phyloP scores from a whole-genome alignment of 2,113 vertebrate species.

The Limanda limanda region DNA sequence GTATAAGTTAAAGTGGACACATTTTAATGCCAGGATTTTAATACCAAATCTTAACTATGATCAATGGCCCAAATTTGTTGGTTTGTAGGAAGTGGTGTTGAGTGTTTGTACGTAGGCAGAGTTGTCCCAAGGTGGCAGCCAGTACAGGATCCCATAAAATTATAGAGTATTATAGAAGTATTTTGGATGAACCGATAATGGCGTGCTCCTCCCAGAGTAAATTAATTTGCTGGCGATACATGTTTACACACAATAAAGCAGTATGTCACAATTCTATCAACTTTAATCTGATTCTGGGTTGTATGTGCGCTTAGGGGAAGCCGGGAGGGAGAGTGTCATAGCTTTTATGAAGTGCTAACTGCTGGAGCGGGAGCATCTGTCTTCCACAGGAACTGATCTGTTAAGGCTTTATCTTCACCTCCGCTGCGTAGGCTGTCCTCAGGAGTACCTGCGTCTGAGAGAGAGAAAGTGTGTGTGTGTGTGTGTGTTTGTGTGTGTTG shows the following conservation, averaged over 20 bases:
- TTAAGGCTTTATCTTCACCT: conserved; percentile 67
- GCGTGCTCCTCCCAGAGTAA: conserved; percentile 11
- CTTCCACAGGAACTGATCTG: conserved; percentile 77
- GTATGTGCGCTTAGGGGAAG: conserved; percentile 24
- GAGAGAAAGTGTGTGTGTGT: conserved; percentile 15
- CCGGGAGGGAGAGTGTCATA: conserved; percentile 38
- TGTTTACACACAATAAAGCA: conserved; percentile 36
- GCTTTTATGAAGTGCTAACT: conserved; percentile 78
- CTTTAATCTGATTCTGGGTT: conserved; percentile 34
- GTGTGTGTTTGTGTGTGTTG: conserved; percentile 35
- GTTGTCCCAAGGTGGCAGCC: neutral
- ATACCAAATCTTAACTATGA: no score
- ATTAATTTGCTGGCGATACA: conserved; percentile 10
- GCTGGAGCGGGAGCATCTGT: conserved; percentile 60
- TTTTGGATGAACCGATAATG: neutral
- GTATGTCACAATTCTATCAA: conserved; percentile 12
- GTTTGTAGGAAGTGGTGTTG: neutral
- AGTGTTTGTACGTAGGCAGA: neutral
- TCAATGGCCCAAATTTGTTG: neutral
- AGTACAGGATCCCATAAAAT: conserved; percentile 9
- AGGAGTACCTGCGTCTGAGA: conserved; percentile 21
- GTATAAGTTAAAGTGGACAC: neutral
- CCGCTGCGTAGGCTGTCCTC: conserved; percentile 43
- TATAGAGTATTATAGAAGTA: neutral
- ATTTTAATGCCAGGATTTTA: no score